These are phyloP conservation scores for Notocelia uddmanniana DNA, from an alignment of 2,888 invertebrate species.

Conservation along the genomic window DNA sequence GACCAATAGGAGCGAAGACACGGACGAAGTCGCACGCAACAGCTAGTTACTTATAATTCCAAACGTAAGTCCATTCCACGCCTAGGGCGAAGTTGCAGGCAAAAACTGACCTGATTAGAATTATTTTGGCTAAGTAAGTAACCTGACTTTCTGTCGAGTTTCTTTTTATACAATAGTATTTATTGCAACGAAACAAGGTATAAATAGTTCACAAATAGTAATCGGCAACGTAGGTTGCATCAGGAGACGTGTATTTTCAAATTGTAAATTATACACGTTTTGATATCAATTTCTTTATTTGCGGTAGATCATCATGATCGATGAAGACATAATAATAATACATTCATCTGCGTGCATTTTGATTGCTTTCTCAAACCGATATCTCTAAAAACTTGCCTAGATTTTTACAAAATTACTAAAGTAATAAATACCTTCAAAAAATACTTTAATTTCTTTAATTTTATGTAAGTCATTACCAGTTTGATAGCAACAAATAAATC, in stretches of 20 bases:
- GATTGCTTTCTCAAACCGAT: neutral
- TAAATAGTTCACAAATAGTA: too few species aligned
- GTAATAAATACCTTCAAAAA: constrained; percentile 10
- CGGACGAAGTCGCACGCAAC: too few species aligned
- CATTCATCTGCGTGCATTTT: neutral
- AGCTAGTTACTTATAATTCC: too few species aligned
- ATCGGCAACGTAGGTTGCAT: too few species aligned
- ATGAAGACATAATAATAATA: neutral
- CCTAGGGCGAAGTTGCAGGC: too few species aligned
- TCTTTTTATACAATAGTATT: too few species aligned
- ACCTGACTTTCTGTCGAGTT: too few species aligned
- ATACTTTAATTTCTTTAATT: constrained; percentile 3
- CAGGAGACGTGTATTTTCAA: neutral
- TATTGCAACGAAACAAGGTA: too few species aligned
- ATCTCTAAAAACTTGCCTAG: neutral
- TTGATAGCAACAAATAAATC: constrained; percentile 2
- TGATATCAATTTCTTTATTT: constrained; percentile 18
- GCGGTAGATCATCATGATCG: constrained; percentile 2
- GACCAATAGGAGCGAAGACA: too few species aligned
- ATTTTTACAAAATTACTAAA: neutral
- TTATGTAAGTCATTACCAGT: neutral
- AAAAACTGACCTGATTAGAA: too few species aligned
- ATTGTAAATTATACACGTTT: neutral
- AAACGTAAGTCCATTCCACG: too few species aligned
- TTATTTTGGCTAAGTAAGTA: too few species aligned